phyloP scores from a whole-genome alignment of 2,797 vertebrate species.

The Denticeps clupeoides region DNA sequence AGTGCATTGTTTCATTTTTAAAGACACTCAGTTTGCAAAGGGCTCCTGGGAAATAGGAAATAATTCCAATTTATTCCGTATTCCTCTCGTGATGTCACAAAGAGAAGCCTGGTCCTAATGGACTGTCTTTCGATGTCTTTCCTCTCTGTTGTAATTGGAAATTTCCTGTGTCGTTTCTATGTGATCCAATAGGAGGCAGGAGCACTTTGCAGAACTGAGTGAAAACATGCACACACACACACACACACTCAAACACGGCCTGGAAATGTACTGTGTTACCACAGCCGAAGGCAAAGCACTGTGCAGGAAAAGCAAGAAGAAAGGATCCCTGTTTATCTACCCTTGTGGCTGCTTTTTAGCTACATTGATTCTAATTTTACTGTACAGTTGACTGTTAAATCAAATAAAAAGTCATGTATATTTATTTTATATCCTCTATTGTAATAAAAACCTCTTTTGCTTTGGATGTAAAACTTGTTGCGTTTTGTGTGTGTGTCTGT shows the following conservation, averaged over 20 bases:
- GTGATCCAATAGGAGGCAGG: slow-evolving; percentile 13
- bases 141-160: not conserved
- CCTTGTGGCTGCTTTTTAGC: slow-evolving; percentile 57
- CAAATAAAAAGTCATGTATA: slow-evolving; percentile 67
- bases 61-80: too few relatives aligned
- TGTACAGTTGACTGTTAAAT: slow-evolving; percentile 83
- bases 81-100: too few relatives aligned
- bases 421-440: slow-evolving; percentile 92
- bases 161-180: not conserved
- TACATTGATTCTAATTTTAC: slow-evolving; percentile 60
- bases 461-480: slow-evolving; percentile 49
- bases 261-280: slow-evolving; percentile 41
- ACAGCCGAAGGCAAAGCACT: slow-evolving; percentile 43
- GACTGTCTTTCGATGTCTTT: too few relatives aligned
- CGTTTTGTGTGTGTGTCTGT: not conserved
- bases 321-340: slow-evolving; percentile 47
- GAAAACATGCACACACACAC: slow-evolving; percentile 25
- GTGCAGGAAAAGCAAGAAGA: slow-evolving; percentile 33
- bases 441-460: slow-evolving; percentile 83
- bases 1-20: not conserved
- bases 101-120: too few relatives aligned
- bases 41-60: not conserved
- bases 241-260: not conserved
- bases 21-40: not conserved
- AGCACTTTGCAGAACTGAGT: slow-evolving; percentile 25